Percentiles rank a stretch among this genome's conserved stretches.
These are phyloP conservation scores for Camponotus floridanus DNA, from an alignment of 1,140 invertebrate species.

Conservation along the genomic window DNA sequence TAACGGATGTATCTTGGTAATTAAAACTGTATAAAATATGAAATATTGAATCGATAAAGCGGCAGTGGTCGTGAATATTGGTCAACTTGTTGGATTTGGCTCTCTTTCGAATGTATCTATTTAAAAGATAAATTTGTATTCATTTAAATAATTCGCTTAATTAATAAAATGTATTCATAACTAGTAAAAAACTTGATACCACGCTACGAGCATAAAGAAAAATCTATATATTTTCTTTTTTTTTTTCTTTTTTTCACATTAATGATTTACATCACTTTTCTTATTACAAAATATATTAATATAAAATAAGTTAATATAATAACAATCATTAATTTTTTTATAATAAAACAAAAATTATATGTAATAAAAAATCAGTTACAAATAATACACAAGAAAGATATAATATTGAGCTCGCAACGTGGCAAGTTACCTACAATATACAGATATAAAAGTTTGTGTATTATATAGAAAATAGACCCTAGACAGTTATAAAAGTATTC, in stretches of 20 bases:
- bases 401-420: slow-evolving; percentile 27
- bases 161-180: slow-evolving; percentile 25
- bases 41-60: background rate
- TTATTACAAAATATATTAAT: background rate
- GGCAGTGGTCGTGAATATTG: background rate
- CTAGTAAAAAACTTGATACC: slow-evolving; percentile 22
- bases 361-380: background rate
- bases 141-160: slow-evolving; percentile 20
- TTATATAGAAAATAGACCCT: slow-evolving; percentile 60
- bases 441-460: slow-evolving; percentile 49
- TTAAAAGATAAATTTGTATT: background rate
- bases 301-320: slow-evolving; percentile 3
- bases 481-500: slow-evolving; percentile 24
- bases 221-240: background rate
- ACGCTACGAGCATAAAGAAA: slow-evolving; percentile 21
- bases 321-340: background rate
- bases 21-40: background rate
- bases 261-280: background rate
- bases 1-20: slow-evolving; percentile 26
- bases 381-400: slow-evolving; percentile 5
- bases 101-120: background rate
- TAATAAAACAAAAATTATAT: too few relatives aligned
- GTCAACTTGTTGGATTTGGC: background rate
- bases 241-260: background rate
- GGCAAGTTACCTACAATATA: slow-evolving; percentile 36